A percentile compares a stretch with the other conserved stretches of the same genome.
phyloP scores from a whole-genome alignment of 2,113 vertebrate species.

The Mustela lutreola region DNA sequence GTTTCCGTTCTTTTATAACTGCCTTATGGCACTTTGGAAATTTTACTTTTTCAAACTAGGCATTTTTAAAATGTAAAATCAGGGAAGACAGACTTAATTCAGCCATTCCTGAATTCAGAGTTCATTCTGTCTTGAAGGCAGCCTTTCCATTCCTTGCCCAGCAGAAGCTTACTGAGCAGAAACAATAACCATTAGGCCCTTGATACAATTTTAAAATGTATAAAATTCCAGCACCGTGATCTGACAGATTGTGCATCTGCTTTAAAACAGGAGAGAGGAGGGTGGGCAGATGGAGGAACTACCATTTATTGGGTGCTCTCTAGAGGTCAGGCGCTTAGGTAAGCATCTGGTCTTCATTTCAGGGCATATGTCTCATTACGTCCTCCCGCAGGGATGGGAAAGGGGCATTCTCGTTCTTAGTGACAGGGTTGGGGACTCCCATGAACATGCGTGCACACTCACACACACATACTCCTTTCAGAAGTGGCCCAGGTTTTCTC shows the following conservation, averaged over 20 bases:
- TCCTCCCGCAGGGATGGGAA: neutral
- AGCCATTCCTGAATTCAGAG: neutral
- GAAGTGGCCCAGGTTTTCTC: neutral
- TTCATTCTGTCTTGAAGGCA: neutral
- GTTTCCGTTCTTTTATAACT: neutral
- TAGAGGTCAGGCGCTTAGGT: neutral
- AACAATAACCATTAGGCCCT: neutral
- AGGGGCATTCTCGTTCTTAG: neutral
- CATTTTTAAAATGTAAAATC: neutral
- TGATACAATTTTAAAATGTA: neutral
- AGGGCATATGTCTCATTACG: neutral
- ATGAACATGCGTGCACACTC: neutral
- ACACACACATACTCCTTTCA: neutral
- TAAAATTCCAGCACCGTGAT: neutral
- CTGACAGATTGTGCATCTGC: neutral
- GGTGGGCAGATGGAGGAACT: neutral
- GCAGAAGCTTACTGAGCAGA: neutral
- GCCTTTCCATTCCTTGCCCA: neutral
- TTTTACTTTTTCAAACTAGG: neutral
- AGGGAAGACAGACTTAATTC: neutral
- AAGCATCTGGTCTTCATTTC: neutral
- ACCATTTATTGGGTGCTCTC: too few species aligned
- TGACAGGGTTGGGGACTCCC: neutral
- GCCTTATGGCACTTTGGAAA: neutral
- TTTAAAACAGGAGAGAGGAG: neutral